Base-by-base conservation (phyloP, 1,140 invertebrate species). In the Orius insidiosus region DNA sequence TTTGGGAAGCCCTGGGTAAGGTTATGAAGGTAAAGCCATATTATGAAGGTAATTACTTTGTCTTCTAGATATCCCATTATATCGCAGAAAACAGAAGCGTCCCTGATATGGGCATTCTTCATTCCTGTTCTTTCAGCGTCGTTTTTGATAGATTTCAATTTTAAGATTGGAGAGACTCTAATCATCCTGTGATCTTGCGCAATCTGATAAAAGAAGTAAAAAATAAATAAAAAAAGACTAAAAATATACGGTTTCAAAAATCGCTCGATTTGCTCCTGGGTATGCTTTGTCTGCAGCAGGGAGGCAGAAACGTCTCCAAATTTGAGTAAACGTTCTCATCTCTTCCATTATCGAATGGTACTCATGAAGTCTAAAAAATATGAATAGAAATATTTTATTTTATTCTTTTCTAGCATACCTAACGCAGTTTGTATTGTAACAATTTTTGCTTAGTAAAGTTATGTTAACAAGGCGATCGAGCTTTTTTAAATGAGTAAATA, bases 31-130 rank as follows among this genome's bases (percentile, higher is more conserved):
- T n/a, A n/a, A n/a, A n/a, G n/a, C n/a, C n/a, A n/a, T n/a, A n/a
- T n/a, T n/a, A n/a, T 24, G 7, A 24, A 24, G 7, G 14, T 44
- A 52, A n/a, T 55, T 56, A 78, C 70, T 56, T 68, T 65, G 18
- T 75, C 65, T 62, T 96, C 86, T 47, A 98, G 64, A 66, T 89
- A 92, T 31, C 77, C 71, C 39, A 96, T 70, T 51, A 87, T 85
- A 56, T 94, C 83, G 58, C 88, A 90, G 60, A 97, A 74, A 1
- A 90, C 90, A 0, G 87, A 86, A 10, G 81, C 87, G 58, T 89
- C 85, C 45, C 75, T 63, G 7, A 87, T 60, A 62, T 95, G 85
- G 3, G 90, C 83, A 41, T 68, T 73, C 53, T 72, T 74, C 87
- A 98, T 97, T 45, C 89, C 87, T 34, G 74, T 65, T 34, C 80